phyloP scores from a whole-genome alignment of 2,888 invertebrate genomes.

The Cantharis nigra region DNA sequence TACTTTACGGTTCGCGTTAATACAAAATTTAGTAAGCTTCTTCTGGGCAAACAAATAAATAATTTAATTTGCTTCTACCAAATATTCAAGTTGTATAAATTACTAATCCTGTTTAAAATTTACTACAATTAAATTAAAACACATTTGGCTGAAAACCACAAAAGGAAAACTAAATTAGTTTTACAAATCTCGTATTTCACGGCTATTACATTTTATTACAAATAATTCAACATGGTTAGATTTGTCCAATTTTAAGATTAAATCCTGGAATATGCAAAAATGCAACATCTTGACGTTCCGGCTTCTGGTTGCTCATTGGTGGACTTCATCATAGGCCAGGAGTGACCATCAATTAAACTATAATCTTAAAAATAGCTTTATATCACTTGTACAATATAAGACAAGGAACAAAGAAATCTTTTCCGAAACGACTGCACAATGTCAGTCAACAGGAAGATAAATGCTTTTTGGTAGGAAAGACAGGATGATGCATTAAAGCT shows the following conservation, averaged over 20 bases:
- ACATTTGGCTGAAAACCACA: background rate
- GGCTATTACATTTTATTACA: background rate
- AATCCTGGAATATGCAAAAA: background rate
- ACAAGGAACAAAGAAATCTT: constrained; percentile 29
- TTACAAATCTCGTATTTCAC: background rate
- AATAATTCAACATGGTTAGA: background rate
- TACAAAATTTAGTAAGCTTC: background rate
- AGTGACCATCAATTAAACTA: background rate
- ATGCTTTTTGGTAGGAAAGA: constrained; percentile 39
- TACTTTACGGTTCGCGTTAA: background rate
- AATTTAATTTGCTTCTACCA: background rate
- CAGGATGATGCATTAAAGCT: constrained; percentile 35
- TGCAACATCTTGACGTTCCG: too few relatives aligned
- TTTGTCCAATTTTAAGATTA: background rate
- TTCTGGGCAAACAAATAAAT: background rate
- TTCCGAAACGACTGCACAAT: constrained; percentile 32
- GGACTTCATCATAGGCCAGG: background rate
- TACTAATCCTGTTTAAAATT: background rate
- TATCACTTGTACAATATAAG: constrained; percentile 16
- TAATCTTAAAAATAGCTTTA: constrained; percentile 18
- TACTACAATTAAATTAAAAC: background rate
- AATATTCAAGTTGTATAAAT: background rate
- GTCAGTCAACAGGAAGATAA: constrained; percentile 42
- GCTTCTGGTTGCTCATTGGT: background rate
- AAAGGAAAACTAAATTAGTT: background rate